Base-by-base conservation (phyloP, 37 sponge, comb jelly and placozoan genomes). In the Crambe crambe region DNA sequence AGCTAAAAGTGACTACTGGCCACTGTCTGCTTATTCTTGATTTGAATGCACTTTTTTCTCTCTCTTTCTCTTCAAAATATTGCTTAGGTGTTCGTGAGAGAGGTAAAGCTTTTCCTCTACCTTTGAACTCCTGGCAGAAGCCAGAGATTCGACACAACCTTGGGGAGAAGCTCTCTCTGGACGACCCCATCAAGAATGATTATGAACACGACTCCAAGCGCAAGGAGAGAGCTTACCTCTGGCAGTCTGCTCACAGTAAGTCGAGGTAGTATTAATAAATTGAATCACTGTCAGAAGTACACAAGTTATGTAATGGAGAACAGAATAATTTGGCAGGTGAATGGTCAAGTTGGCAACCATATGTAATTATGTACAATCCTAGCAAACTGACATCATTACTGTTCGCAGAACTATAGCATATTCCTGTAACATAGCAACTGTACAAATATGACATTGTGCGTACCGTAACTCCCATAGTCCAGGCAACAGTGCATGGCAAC, bases 241-340 rank as follows among this genome's bases (percentile, higher is more conserved):
- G 93, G 93, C 80, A 66, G 63, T 57, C 75, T 22, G 93, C 89
- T 27, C 86, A 88, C 30, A 63, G 93, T 92, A 76, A 81, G 89
- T 22, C 40, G 8, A 20, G 26, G 9, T 54, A 51, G 6, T 34
- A 38, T 39, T 29, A n/a, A n/a, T n/a, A n/a, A n/a, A n/a, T n/a
- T n/a, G n/a, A n/a, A n/a, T n/a, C n/a, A n/a, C n/a, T n/a, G n/a
- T n/a, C n/a, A n/a, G n/a, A n/a, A n/a, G n/a, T n/a, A n/a, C n/a
- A n/a, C n/a, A n/a, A n/a, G n/a, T n/a, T n/a, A n/a, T n/a, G n/a
- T n/a, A n/a, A n/a, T n/a, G n/a, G n/a, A n/a, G n/a, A n/a, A n/a
- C n/a, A n/a, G n/a, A n/a, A n/a, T n/a, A n/a, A n/a, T n/a, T n/a
- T n/a, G n/a, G n/a, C n/a, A n/a, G n/a, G n/a, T n/a, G n/a, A n/a